Percentiles rank a stretch among this genome's conserved stretches.
Conservation (phyloP, 2,888 invertebrate genomes). For the Asteroscopus sphinx region DNA sequence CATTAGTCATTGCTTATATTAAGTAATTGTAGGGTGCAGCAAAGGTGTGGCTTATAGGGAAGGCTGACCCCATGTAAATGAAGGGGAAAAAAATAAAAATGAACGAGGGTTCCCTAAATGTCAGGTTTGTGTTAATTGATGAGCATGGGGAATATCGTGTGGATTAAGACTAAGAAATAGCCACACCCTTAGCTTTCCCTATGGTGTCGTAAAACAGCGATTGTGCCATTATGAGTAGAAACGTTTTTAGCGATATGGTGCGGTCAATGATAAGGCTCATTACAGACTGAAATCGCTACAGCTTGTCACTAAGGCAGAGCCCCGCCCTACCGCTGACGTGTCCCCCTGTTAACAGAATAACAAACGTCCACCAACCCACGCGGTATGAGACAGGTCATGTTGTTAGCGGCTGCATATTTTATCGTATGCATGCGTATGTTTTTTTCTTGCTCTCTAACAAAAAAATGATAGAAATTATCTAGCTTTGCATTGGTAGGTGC, state of each 20-base stretch:
- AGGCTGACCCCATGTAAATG: slow-evolving; percentile 30
- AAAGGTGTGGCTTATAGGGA: slow-evolving; percentile 34
- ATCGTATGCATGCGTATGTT: too few species aligned
- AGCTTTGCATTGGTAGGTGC: too few species aligned
- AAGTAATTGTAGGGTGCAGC: slow-evolving; percentile 24
- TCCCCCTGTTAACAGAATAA: slow-evolving; percentile 40
- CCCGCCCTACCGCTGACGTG: slow-evolving; percentile 36
- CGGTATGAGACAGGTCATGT: slow-evolving; percentile 32
- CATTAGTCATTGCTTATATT: slow-evolving; percentile 19
- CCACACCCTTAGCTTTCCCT: background rate
- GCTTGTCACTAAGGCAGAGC: slow-evolving; percentile 13
- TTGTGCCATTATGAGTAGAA: too few species aligned
- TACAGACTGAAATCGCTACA: slow-evolving; percentile 28
- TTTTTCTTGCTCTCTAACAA: too few species aligned
- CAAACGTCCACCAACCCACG: slow-evolving; percentile 55
- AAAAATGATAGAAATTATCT: too few species aligned
- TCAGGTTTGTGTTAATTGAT: slow-evolving; percentile 6
- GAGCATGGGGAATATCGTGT: background rate
- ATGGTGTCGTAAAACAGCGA: too few species aligned
- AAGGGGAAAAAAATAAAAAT: slow-evolving; percentile 34
- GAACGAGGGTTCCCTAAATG: slow-evolving; percentile 21
- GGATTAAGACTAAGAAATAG: background rate
- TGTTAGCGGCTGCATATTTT: slow-evolving; percentile 17
- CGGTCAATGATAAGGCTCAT: too few species aligned
- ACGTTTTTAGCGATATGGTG: too few species aligned